Conservation (phyloP, 2,113 vertebrate species). For the Trogon melanurus region DNA sequence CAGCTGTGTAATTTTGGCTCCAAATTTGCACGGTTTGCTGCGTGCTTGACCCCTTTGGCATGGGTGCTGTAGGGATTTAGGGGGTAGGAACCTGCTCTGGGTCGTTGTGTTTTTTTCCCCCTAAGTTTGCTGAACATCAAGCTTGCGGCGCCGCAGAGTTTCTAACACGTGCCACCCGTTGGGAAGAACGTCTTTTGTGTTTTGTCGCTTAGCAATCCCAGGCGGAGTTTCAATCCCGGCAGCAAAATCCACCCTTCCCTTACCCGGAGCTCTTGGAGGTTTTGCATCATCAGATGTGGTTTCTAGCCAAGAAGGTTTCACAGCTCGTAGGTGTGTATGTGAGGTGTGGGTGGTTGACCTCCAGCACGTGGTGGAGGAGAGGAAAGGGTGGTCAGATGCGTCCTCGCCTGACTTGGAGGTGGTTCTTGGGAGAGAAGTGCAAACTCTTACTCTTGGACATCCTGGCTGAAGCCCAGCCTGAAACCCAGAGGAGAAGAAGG, state of each 20-base stretch:
- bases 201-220: conserved; percentile 17
- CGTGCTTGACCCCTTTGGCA: background rate
- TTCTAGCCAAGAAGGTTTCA: background rate
- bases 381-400: background rate
- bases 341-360: background rate
- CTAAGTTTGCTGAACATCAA: background rate
- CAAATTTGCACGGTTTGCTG: background rate
- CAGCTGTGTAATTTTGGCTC: background rate
- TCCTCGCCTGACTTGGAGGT: background rate
- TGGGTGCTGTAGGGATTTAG: background rate
- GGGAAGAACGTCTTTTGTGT: conserved; percentile 20
- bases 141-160: background rate
- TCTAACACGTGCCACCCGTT: background rate
- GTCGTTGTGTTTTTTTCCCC: too few species aligned
- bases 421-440: background rate
- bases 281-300: background rate
- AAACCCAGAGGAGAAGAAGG: background rate
- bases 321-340: background rate
- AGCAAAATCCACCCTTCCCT: background rate
- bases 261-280: background rate
- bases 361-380: background rate
- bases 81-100: background rate
- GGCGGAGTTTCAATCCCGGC: background rate
- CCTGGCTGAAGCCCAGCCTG: background rate
- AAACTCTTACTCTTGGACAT: background rate